Evolutionary conservation across 2,797 vertebrate species (phyloP).

Genomic region (Allobates femoralis): DNA sequence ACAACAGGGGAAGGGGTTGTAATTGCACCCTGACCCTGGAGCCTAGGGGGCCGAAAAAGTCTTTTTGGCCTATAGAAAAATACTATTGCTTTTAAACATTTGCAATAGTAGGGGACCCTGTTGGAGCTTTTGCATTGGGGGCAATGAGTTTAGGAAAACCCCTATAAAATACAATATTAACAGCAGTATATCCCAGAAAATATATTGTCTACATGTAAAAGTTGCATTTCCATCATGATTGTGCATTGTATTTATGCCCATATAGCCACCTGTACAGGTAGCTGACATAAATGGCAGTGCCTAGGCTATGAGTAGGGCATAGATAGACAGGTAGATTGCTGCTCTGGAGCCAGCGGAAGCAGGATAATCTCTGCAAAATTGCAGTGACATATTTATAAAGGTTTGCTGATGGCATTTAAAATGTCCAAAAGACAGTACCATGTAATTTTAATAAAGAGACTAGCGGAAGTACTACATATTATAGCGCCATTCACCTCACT

Average conservation of each 20-base stretch:
- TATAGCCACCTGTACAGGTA: background rate
- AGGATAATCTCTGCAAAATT: background rate
- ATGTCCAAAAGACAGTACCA: background rate
- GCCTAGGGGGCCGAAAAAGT: too few species aligned
- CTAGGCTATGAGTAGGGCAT: background rate
- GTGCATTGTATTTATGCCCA: background rate
- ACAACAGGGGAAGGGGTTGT: too few species aligned
- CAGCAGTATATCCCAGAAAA: too few species aligned
- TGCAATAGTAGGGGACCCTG: too few species aligned
- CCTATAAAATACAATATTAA: too few species aligned
- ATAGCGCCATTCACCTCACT: background rate
- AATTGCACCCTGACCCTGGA: too few species aligned
- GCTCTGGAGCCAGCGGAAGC: background rate
- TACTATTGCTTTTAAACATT: too few species aligned
- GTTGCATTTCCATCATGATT: too few species aligned
- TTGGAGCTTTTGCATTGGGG: too few species aligned
- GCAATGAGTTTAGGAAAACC: too few species aligned
- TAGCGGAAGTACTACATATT: background rate
- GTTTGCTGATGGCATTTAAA: constrained; percentile 20
- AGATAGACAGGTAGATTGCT: background rate
- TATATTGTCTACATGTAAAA: too few species aligned
- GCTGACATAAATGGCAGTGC: background rate
- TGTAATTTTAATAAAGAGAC: constrained; percentile 7
- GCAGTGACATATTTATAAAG: background rate
- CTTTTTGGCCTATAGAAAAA: too few species aligned